Evolutionary conservation across 2,113 vertebrate species (phyloP).

Genomic region (Rhea pennata): DNA sequence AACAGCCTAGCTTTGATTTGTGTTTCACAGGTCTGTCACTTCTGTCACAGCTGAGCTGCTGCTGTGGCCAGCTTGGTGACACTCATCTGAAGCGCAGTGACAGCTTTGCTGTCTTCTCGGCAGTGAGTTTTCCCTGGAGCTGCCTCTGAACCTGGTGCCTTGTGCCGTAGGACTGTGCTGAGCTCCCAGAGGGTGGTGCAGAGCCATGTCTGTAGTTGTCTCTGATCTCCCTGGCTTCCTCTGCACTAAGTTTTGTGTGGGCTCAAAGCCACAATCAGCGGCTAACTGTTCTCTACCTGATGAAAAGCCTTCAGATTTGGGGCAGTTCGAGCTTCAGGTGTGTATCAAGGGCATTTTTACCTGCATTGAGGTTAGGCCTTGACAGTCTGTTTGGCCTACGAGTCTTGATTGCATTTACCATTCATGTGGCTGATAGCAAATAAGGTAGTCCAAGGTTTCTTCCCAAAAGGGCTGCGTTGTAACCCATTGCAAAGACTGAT

Average conservation of each 20-base stretch:
- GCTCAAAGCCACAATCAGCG: neutral
- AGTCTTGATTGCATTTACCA: neutral
- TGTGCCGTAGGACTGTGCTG: neutral
- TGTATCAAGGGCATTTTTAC: neutral
- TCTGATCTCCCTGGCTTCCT: neutral
- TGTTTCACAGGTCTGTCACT: neutral
- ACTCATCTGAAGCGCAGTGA: neutral
- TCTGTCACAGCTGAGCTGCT: neutral
- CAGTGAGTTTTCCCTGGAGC: neutral
- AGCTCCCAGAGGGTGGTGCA: neutral
- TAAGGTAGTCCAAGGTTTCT: neutral
- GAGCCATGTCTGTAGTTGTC: neutral
- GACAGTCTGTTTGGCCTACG: neutral
- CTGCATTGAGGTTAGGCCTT: neutral
- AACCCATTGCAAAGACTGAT: neutral
- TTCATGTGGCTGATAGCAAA: neutral
- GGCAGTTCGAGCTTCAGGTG: accelerated
- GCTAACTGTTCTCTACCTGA: neutral
- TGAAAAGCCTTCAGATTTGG: neutral
- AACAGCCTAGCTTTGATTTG: neutral
- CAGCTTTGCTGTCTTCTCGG: neutral
- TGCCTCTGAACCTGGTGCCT: neutral
- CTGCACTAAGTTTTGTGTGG: neutral
- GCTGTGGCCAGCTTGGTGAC: neutral
- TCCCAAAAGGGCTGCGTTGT: neutral